These are phyloP conservation scores for Epizoanthus ramosus DNA, from an alignment of 92 coral and sea anemone species.

Conservation along the genomic window DNA sequence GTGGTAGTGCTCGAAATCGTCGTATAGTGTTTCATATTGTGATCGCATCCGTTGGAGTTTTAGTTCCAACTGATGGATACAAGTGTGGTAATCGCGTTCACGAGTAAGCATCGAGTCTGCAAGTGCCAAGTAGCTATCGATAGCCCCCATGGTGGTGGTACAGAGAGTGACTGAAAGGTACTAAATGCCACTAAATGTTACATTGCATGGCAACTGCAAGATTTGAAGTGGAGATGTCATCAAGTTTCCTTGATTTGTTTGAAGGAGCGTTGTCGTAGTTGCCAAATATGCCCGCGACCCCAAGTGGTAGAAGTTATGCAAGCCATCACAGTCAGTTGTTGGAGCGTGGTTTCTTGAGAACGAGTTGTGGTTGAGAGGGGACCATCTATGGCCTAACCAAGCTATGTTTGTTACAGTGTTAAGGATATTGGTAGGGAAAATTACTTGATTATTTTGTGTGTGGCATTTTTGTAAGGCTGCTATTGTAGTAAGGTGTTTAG, in stretches of 20 bases:
- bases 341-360: slow-evolving; percentile 40
- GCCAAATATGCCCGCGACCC: slow-evolving; percentile 50
- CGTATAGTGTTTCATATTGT: no score
- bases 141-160: no score
- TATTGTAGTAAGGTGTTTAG: slow-evolving; percentile 2
- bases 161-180: no score
- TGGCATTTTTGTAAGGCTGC: slow-evolving; percentile 39
- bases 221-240: slow-evolving; percentile 38
- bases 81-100: no score
- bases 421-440: slow-evolving; percentile 47
- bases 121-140: no score
- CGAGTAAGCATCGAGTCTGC: no score
- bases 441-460: not conserved
- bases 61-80: no score
- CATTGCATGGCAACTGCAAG: slow-evolving; percentile 57
- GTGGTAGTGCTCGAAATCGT: no score
- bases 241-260: slow-evolving; percentile 30
- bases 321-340: slow-evolving; percentile 29
- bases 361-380: slow-evolving; percentile 10
- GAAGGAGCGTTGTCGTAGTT: slow-evolving; percentile 37
- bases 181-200: slow-evolving; percentile 35
- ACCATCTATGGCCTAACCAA: slow-evolving; percentile 65
- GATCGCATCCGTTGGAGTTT: no score
- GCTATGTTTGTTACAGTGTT: slow-evolving; percentile 29
- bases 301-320: slow-evolving; percentile 44